These are phyloP conservation scores for Lepidurus arcticus DNA, from an alignment of 1,140 invertebrate genomes.

Conservation along the genomic window DNA sequence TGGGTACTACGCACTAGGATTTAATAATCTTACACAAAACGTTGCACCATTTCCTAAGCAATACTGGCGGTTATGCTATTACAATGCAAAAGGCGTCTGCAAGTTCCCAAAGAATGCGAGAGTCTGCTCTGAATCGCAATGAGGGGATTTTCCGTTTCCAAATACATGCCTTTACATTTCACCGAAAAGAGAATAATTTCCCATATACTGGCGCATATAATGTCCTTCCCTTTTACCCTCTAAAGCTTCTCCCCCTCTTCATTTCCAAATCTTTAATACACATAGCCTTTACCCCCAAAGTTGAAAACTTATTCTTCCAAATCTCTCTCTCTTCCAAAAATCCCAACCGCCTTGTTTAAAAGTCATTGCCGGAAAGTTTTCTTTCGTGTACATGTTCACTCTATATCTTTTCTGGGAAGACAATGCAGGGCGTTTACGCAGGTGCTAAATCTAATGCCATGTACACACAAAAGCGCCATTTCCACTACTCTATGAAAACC, in stretches of 20 bases:
- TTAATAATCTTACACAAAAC: neutral
- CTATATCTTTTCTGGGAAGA: neutral
- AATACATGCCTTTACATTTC: constrained; percentile 13
- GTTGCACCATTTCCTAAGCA: neutral
- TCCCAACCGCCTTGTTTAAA: neutral
- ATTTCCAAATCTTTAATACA: neutral
- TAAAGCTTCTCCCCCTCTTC: too few species aligned
- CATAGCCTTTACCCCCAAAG: neutral
- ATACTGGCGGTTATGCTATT: neutral
- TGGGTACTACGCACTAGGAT: neutral
- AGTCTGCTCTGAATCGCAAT: constrained; percentile 21
- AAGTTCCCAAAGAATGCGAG: neutral
- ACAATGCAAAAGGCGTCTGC: constrained; percentile 3
- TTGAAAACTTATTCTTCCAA: neutral
- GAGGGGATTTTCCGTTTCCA: constrained; percentile 21
- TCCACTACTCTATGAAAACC: neutral
- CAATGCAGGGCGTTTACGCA: constrained; percentile 1
- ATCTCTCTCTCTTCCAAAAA: too few species aligned
- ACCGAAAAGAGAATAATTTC: constrained; percentile 15
- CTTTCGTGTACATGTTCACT: neutral
- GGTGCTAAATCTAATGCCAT: neutral
- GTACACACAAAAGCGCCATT: neutral
- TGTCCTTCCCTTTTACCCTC: too few species aligned
- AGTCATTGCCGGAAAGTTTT: neutral
- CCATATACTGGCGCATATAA: too few species aligned